A percentile compares a stretch with the other conserved stretches of the same genome.
Evolutionary conservation across 2,888 invertebrate genomes (phyloP).

Genomic region (Sisyra terminalis): DNA sequence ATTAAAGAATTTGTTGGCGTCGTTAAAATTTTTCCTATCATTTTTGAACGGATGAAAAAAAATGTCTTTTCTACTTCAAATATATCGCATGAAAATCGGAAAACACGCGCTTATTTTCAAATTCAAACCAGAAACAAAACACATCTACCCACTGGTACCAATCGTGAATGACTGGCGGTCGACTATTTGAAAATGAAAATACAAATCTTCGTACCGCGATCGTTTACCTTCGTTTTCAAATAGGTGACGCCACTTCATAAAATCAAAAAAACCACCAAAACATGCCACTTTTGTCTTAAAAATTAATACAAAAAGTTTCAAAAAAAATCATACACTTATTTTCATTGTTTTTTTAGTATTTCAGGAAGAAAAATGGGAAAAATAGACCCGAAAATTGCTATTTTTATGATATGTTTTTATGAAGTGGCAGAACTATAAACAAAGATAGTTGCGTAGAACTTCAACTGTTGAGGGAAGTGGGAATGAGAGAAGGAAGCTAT

Average conservation of each 20-base stretch:
- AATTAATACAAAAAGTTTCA: no score
- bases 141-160: background rate
- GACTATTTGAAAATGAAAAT: slow-evolving; percentile 2
- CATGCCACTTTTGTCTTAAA: no score
- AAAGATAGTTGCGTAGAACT: slow-evolving; percentile 1
- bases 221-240: slow-evolving; percentile 5
- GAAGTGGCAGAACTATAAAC: slow-evolving; percentile 2
- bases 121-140: background rate
- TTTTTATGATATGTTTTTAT: background rate
- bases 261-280: no score
- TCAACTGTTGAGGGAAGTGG: slow-evolving; percentile 1
- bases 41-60: background rate
- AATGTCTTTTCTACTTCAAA: background rate
- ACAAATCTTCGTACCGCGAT: slow-evolving; percentile 1
- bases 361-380: background rate
- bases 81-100: no score
- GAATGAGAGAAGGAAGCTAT: slow-evolving; percentile 4
- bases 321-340: no score
- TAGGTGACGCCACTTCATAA: no score
- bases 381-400: background rate
- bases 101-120: background rate
- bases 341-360: no score
- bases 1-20: no score
- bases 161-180: background rate
- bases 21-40: no score